These are phyloP conservation scores for Cirrhinus molitorella DNA, from an alignment of 2,797 vertebrate species.

Conservation along the genomic window DNA sequence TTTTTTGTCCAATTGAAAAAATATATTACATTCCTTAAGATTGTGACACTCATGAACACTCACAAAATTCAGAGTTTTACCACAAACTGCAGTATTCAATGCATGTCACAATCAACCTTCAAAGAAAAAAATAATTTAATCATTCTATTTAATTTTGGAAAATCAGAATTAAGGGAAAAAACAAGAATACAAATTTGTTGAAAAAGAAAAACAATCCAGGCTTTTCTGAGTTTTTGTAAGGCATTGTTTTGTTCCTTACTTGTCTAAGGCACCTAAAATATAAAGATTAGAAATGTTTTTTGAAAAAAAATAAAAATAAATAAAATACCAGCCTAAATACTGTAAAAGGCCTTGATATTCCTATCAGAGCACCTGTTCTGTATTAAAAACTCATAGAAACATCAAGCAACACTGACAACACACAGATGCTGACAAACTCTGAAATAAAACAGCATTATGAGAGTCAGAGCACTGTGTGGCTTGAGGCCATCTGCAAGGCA, in stretches of 20 bases:
- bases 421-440: conserved; percentile 26
- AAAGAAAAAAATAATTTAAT: too few relatives aligned
- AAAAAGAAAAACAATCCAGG: too few relatives aligned
- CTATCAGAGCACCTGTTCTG: conserved; percentile 17
- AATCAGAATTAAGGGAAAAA: too few relatives aligned
- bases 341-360: background rate
- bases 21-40: background rate
- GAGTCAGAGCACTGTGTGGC: conserved; percentile 2
- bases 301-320: background rate
- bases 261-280: background rate
- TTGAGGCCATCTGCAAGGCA: conserved; percentile 51
- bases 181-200: too few relatives aligned
- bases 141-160: too few relatives aligned
- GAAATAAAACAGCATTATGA: conserved; percentile 4
- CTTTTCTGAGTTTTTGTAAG: too few relatives aligned
- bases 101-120: background rate
- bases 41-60: background rate
- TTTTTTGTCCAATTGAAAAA: background rate
- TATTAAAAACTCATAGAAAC: conserved; percentile 1
- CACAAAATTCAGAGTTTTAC: background rate
- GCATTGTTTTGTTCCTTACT: background rate
- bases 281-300: background rate
- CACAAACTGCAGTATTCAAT: background rate
- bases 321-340: too few relatives aligned
- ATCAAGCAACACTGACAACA: background rate